Evolutionary conservation across 2,797 vertebrate genomes (phyloP).

Genomic region (Coregonus ussuriensis): DNA sequence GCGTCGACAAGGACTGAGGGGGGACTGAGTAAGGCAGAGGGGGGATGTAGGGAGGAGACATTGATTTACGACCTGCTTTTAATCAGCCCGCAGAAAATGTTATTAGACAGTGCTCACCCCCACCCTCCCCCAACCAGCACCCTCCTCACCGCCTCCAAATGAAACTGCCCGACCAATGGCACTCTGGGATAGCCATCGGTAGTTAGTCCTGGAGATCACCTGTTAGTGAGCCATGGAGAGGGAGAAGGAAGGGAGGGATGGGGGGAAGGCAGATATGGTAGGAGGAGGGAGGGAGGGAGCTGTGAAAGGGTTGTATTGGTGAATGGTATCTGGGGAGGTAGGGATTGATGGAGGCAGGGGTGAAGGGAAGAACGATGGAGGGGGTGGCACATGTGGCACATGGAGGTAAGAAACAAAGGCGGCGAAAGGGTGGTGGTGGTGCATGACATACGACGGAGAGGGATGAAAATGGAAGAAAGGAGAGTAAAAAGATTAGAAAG

Average conservation of each 20-base stretch:
- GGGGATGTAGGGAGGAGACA: not conserved
- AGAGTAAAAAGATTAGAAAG: not conserved
- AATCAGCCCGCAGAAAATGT: conserved; percentile 71
- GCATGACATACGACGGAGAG: conserved; percentile 1
- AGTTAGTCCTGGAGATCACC: conserved; percentile 74
- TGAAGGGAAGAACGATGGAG: conserved; percentile 3
- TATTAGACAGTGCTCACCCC: conserved; percentile 63
- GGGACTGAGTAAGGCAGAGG: not conserved
- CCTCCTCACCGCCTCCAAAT: conserved; percentile 62
- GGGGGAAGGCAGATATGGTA: conserved; percentile 11
- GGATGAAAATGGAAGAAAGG: conserved; percentile 35
- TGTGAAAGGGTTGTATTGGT: not conserved
- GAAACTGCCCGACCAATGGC: conserved; percentile 56
- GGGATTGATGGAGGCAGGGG: conserved; percentile 2
- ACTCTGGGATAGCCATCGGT: conserved; percentile 65
- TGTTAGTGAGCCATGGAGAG: conserved; percentile 57
- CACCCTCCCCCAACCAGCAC: conserved; percentile 8
- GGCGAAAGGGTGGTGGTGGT: conserved; percentile 40
- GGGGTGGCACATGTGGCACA: not conserved
- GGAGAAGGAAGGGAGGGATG: too few species aligned
- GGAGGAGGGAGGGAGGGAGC: not conserved
- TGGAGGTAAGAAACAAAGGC: not conserved
- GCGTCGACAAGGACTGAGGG: not conserved
- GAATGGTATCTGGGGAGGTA: not conserved
- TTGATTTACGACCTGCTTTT: conserved; percentile 73